Conservation (phyloP, 2,113 vertebrate species). For the Erythrocebus patas region DNA sequence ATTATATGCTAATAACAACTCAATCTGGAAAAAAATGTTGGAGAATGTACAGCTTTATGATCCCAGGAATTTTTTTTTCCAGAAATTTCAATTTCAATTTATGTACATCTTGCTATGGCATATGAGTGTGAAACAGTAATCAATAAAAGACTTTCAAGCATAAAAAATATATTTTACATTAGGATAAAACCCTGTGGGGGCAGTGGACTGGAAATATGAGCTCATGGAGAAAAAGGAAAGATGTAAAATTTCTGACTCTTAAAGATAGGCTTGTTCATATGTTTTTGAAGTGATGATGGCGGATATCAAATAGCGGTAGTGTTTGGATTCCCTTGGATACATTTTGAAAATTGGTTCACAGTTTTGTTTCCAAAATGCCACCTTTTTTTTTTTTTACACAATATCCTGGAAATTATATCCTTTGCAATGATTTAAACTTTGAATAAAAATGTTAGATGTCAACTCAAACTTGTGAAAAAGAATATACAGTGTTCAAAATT, state of each 20-base stretch:
- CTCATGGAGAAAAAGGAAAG: constrained; percentile 57
- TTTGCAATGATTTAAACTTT: not conserved
- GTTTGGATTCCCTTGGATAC: not conserved
- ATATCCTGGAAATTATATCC: constrained; percentile 9
- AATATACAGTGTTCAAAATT: not conserved
- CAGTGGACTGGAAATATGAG: constrained; percentile 43
- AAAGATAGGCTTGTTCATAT: not conserved
- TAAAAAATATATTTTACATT: constrained; percentile 56
- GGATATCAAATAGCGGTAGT: not conserved
- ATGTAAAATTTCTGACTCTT: constrained; percentile 39
- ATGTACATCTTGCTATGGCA: constrained; percentile 55
- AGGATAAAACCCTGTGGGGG: constrained; percentile 52
- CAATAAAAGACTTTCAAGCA: constrained; percentile 71
- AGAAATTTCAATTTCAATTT: constrained; percentile 69
- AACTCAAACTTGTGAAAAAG: not conserved
- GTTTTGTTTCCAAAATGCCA: constrained; percentile 32
- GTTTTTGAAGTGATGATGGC: not conserved
- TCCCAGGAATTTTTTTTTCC: not conserved
- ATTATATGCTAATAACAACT: constrained; percentile 49
- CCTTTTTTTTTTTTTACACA: not conserved
- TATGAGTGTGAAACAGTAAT: constrained; percentile 66
- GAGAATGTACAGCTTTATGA: constrained; percentile 47
- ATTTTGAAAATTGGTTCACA: not conserved
- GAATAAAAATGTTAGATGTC: constrained; percentile 1
- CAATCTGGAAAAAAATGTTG: not conserved